A percentile compares a stretch with the other conserved stretches of the same genome.
These are phyloP conservation scores for Pristionchus entomophagus DNA, from an alignment of 2,888 invertebrate species.

Conservation along the genomic window DNA sequence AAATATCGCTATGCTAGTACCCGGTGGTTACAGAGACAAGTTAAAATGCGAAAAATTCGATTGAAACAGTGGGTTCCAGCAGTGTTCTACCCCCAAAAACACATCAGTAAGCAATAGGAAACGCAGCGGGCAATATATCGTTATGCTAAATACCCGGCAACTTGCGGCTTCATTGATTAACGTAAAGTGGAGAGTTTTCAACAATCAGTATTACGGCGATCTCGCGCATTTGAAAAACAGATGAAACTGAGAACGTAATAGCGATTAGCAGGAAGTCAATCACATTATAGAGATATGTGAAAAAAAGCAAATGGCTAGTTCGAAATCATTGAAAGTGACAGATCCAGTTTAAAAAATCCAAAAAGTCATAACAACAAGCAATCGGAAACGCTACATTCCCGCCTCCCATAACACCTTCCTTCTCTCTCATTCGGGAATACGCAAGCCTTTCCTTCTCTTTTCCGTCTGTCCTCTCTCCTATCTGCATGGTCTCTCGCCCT, in stretches of 20 bases:
- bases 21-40: too few species aligned
- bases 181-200: neutral
- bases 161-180: neutral
- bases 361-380: neutral
- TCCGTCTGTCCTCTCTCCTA: neutral
- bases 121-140: too few species aligned
- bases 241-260: too few species aligned
- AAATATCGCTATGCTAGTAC: too few species aligned
- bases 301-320: too few species aligned
- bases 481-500: constrained; percentile 4
- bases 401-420: neutral
- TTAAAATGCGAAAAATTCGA: neutral
- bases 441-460: neutral
- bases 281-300: too few species aligned
- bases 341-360: too few species aligned
- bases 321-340: too few species aligned
- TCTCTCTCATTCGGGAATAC: neutral
- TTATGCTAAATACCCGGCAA: neutral
- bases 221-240: too few species aligned
- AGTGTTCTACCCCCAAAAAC: too few species aligned
- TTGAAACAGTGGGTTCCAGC: neutral
- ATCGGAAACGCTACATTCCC: neutral
- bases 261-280: too few species aligned
- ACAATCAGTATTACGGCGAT: neutral
- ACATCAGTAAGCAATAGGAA: too few species aligned